phyloP scores from a whole-genome alignment of 2,797 vertebrate genomes.

The Neosilurus hyrtlii region DNA sequence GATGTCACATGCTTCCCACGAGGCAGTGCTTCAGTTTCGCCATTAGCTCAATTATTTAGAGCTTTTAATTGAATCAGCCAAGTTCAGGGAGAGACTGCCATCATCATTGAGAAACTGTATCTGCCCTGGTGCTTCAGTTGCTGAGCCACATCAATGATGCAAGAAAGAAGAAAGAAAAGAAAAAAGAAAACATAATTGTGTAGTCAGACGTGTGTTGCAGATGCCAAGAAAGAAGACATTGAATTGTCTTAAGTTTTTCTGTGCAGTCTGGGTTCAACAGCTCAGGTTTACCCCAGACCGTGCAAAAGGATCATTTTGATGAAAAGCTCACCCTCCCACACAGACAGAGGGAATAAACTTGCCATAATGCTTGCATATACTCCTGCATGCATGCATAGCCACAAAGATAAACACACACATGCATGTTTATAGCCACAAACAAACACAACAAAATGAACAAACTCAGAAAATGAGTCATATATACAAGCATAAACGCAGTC shows the following conservation, averaged over 20 bases:
- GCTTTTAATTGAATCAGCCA: conserved; percentile 53
- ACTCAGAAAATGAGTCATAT: conserved; percentile 29
- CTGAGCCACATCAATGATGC: conserved; percentile 28
- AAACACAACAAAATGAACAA: conserved; percentile 25
- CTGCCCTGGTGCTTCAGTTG: not conserved
- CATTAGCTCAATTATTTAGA: conserved; percentile 56
- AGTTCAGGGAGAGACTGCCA: conserved; percentile 35
- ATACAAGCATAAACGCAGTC: conserved; percentile 28
- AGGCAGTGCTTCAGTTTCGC: conserved; percentile 47
- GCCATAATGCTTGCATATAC: conserved; percentile 4
- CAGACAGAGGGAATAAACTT: conserved; percentile 32
- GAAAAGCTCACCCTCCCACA: conserved; percentile 23
- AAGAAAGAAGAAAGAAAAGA: conserved; percentile 27
- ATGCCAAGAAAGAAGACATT: conserved; percentile 25
- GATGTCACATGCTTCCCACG: conserved; percentile 55
- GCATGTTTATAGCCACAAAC: not conserved
- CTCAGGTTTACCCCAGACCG: not conserved
- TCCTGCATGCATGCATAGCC: conserved; percentile 26
- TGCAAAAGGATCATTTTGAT: not conserved
- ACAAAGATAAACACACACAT: conserved; percentile 36
- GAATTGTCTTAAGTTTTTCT: conserved; percentile 1
- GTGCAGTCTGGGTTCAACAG: conserved; percentile 5
- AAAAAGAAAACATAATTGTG: not conserved
- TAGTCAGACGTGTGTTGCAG: conserved; percentile 31
- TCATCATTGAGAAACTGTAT: conserved; percentile 25